These are phyloP conservation scores for Plagodis pulveraria DNA, from an alignment of 2,888 invertebrate species.

Conservation along the genomic window DNA sequence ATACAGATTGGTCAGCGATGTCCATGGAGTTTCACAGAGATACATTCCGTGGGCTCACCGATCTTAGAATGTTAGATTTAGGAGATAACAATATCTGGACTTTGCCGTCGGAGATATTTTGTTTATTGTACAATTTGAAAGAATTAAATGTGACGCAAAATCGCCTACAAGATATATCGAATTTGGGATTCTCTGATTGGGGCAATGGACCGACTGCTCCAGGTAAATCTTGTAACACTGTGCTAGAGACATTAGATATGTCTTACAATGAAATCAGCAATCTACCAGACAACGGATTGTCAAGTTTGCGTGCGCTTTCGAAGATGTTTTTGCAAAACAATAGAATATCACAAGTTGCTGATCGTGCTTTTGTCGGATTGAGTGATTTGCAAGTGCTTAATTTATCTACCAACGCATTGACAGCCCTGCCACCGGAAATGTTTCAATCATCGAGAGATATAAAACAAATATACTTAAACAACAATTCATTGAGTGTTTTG, in stretches of 20 bases:
- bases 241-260: slow-evolving; percentile 89
- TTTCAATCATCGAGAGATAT: slow-evolving; percentile 90
- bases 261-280: slow-evolving; percentile 90
- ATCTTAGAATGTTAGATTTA: slow-evolving; percentile 88
- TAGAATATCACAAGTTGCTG: slow-evolving; percentile 89
- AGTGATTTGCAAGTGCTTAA: slow-evolving; percentile 89
- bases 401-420: slow-evolving; percentile 91
- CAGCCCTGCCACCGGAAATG: slow-evolving; percentile 91
- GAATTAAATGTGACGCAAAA: slow-evolving; percentile 90
- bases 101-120: slow-evolving; percentile 89
- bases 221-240: slow-evolving; percentile 88
- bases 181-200: slow-evolving; percentile 90
- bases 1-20: slow-evolving; percentile 92
- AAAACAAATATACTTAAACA: slow-evolving; percentile 89
- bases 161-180: slow-evolving; percentile 91
- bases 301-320: slow-evolving; percentile 88
- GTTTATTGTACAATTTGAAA: slow-evolving; percentile 88
- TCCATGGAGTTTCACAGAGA: slow-evolving; percentile 90
- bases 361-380: slow-evolving; percentile 90
- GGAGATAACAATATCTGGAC: slow-evolving; percentile 92
- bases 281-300: slow-evolving; percentile 89
- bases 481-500: slow-evolving; percentile 90
- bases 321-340: slow-evolving; percentile 91
- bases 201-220: slow-evolving; percentile 87
- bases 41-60: slow-evolving; percentile 88